A percentile compares a stretch with the other conserved stretches of the same genome.
Conservation (phyloP, 2,888 invertebrate genomes). For the Brenthis ino region DNA sequence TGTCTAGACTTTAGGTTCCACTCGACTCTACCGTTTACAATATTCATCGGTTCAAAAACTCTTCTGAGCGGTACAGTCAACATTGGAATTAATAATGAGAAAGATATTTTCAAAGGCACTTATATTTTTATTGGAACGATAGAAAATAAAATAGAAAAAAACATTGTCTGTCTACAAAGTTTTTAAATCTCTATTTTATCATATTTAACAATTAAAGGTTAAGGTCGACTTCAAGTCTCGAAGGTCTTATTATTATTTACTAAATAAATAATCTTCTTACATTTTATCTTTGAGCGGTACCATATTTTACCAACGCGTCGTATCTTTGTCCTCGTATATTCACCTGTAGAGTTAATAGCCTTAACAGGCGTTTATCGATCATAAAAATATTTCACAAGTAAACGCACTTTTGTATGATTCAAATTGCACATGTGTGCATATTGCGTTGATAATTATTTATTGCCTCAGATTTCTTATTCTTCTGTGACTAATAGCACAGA, state of each 20-base stretch:
- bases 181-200: not conserved
- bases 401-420: conserved; percentile 59
- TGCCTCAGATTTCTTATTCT: conserved; percentile 32
- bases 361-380: conserved; percentile 48
- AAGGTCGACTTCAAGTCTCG: not conserved
- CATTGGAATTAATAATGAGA: conserved; percentile 19
- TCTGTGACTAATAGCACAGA: conserved; percentile 17
- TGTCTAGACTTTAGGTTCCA: conserved; percentile 37
- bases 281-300: conserved; percentile 8
- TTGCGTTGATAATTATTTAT: conserved; percentile 28
- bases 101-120: conserved; percentile 11
- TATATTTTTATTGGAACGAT: conserved; percentile 3
- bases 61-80: conserved; percentile 27
- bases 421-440: conserved; percentile 47
- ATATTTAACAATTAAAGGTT: not conserved
- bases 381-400: conserved; percentile 61
- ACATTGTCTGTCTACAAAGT: not conserved
- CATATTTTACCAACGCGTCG: conserved; percentile 11
- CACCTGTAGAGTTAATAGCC: conserved; percentile 48
- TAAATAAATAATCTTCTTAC: not conserved
- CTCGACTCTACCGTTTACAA: conserved; percentile 34
- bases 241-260: not conserved
- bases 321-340: conserved; percentile 46
- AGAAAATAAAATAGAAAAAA: not conserved
- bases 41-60: conserved; percentile 41